phyloP scores from a whole-genome alignment of 2,888 invertebrate genomes.

The Torymus tubicola region DNA sequence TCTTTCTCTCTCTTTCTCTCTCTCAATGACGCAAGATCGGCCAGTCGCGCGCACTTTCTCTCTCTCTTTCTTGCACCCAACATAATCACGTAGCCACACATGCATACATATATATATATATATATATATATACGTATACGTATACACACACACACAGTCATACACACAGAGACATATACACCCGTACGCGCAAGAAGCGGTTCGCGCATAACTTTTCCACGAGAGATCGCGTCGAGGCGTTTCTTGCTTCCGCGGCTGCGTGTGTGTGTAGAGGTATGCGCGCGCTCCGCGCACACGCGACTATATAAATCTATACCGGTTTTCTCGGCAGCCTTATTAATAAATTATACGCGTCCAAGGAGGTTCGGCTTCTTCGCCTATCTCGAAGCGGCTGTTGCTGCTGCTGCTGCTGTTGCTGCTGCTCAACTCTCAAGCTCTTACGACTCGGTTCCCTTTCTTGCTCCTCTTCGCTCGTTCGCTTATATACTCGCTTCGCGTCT shows the following conservation, averaged over 20 bases:
- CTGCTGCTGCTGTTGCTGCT: too few species aligned
- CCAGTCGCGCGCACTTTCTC: conserved; percentile 37
- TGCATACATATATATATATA: conserved; percentile 11
- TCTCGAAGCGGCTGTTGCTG: conserved; percentile 34
- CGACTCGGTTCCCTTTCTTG: conserved; percentile 33
- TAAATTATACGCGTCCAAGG: conserved; percentile 70
- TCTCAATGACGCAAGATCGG: conserved; percentile 61
- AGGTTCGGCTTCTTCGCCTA: conserved; percentile 65
- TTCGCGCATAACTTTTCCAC: conserved; percentile 34
- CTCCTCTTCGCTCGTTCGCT: conserved; percentile 40
- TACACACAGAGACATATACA: not conserved
- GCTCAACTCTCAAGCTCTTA: conserved; percentile 24
- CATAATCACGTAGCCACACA: conserved; percentile 8
- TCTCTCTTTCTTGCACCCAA: conserved; percentile 10
- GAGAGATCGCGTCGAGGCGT: conserved; percentile 25
- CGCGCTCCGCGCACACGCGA: conserved; percentile 58
- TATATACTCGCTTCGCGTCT: conserved; percentile 43
- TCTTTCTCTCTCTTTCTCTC: too few species aligned
- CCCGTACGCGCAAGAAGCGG: not conserved
- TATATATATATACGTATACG: not conserved
- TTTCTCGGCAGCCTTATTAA: conserved; percentile 70
- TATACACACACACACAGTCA: not conserved
- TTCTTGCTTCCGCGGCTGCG: conserved; percentile 14
- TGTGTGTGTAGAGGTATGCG: not conserved
- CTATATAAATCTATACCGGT: conserved; percentile 68